Evolutionary conservation across 2,797 vertebrate species (phyloP).

Genomic region (Coreius guichenoti): DNA sequence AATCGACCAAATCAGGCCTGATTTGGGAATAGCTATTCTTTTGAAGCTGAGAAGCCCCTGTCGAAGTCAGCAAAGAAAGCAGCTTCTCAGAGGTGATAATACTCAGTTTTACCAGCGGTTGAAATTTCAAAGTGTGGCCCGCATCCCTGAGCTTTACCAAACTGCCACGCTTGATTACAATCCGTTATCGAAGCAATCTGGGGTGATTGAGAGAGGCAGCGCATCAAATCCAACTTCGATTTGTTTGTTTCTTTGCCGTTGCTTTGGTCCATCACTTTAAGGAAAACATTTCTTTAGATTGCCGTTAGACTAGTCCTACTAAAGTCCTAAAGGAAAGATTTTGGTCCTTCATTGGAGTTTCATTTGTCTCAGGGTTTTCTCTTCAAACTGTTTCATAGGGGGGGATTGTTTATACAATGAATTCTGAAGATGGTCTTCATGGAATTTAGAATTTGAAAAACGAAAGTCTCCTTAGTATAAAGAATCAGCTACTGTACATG

Average conservation of each 20-base stretch:
- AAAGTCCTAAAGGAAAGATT: not conserved
- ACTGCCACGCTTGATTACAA: constrained; percentile 75
- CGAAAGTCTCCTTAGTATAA: not conserved
- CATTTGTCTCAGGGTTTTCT: not conserved
- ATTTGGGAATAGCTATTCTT: constrained; percentile 77
- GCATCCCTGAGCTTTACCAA: constrained; percentile 52
- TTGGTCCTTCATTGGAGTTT: not conserved
- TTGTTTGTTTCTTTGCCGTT: constrained; percentile 76
- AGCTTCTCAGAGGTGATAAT: constrained; percentile 77
- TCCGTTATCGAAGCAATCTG: constrained; percentile 72
- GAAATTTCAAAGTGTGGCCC: constrained; percentile 71
- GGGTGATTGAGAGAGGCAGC: constrained; percentile 71
- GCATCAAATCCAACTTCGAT: constrained; percentile 76
- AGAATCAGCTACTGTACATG: not conserved
- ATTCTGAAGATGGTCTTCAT: not conserved
- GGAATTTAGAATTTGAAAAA: not conserved
- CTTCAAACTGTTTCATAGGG: not conserved
- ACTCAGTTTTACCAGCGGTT: constrained; percentile 73
- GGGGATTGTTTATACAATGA: too few relatives aligned
- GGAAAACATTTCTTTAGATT: constrained; percentile 54
- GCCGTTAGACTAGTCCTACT: constrained; percentile 13
- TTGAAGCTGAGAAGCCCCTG: constrained; percentile 80
- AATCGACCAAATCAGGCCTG: constrained; percentile 77
- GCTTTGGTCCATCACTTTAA: constrained; percentile 72
- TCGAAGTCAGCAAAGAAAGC: constrained; percentile 73